Conservation (phyloP, 2,113 vertebrate species). For the Hirundichthys speculiger region DNA sequence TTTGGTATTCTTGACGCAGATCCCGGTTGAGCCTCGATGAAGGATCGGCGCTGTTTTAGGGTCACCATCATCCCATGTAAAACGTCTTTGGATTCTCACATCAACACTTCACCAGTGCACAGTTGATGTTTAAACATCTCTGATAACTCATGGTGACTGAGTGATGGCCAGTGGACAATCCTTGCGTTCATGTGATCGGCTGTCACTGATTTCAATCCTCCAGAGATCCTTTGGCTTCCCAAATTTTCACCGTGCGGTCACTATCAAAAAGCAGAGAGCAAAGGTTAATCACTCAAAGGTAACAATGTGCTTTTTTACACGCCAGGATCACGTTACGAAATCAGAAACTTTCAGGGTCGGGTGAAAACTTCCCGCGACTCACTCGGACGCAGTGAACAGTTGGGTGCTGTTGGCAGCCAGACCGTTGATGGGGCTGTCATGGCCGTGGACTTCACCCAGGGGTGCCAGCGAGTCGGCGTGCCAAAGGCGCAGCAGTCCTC, state of each 20-base stretch:
- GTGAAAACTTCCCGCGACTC: conserved; percentile 70
- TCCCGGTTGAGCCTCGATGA: not conserved
- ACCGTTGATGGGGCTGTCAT: conserved; percentile 93
- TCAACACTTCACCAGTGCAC: not conserved
- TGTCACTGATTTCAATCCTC: conserved; percentile 84
- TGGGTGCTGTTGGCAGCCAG: conserved; percentile 92
- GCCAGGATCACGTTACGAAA: no score
- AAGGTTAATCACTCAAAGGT: not conserved
- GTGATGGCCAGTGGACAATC: not conserved
- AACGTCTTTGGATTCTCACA: not conserved
- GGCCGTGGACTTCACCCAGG: conserved; percentile 88
- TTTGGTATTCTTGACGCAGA: conserved; percentile 23
- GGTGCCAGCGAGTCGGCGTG: conserved; percentile 84
- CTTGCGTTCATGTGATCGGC: not conserved
- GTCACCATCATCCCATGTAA: not conserved
- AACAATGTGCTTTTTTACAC: not conserved
- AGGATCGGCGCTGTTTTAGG: not conserved
- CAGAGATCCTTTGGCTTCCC: conserved; percentile 87
- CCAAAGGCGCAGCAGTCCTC: conserved; percentile 93
- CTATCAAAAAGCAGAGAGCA: conserved; percentile 63
- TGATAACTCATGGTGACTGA: not conserved
- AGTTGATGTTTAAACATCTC: not conserved
- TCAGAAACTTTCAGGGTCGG: rapidly evolving
- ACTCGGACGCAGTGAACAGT: conserved; percentile 95
- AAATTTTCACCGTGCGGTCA: conserved; percentile 95